Conservation (phyloP, 2,797 vertebrate genomes). For the Hipposideros larvatus region DNA sequence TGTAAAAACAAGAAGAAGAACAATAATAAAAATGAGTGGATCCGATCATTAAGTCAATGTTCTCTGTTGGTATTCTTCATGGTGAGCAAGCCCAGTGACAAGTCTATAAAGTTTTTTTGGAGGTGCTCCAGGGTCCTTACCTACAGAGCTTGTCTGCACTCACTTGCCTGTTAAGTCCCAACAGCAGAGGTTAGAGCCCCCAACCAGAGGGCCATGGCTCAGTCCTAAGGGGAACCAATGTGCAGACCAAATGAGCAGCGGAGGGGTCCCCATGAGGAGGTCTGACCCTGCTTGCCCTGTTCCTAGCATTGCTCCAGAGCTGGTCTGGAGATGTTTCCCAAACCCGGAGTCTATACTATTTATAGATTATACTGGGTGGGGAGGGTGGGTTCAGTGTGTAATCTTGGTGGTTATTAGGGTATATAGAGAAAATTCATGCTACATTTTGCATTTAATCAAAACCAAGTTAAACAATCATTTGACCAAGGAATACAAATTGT, state of each 20-base stretch:
- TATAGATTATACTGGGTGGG: too few relatives aligned
- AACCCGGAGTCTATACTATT: background rate
- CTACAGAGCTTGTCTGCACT: background rate
- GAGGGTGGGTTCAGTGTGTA: background rate
- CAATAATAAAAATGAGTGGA: background rate
- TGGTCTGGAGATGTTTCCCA: background rate
- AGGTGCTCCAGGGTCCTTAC: background rate
- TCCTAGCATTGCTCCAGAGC: background rate
- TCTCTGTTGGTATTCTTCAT: background rate
- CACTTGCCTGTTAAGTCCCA: background rate
- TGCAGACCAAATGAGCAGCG: background rate
- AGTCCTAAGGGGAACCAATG: background rate
- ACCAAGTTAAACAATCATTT: background rate
- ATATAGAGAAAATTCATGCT: background rate
- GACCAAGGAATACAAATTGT: background rate
- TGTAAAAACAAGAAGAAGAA: background rate
- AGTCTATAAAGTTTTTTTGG: background rate
- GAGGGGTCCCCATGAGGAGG: background rate
- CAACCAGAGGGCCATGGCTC: background rate
- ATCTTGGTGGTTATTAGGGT: background rate
- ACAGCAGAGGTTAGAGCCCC: background rate
- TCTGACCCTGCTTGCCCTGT: too few relatives aligned
- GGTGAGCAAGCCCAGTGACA: background rate
- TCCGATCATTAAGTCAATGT: background rate
- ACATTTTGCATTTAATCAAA: background rate